Percentiles rank a stretch among this genome's conserved stretches.
Conservation (phyloP, 2,888 invertebrate species). For the Cartodere bifasciata region DNA sequence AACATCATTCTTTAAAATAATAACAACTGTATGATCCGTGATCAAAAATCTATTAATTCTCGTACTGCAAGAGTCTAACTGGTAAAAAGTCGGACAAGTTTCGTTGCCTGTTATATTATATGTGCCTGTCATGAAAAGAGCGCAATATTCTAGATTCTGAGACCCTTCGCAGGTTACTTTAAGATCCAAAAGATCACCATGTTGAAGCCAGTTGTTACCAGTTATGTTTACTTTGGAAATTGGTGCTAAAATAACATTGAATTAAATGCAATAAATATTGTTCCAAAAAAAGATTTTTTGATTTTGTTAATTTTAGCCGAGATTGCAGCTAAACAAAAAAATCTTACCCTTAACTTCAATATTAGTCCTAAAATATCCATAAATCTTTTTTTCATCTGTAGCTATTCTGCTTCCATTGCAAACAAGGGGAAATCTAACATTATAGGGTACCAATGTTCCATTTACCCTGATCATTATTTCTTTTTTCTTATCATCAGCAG, state of each 20-base stretch:
- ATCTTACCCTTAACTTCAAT: constrained; percentile 58
- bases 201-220: constrained; percentile 72
- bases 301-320: too few relatives aligned
- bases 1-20: constrained; percentile 67
- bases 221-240: constrained; percentile 54
- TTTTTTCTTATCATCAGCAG: constrained; percentile 20
- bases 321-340: too few relatives aligned
- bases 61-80: constrained; percentile 45
- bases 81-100: constrained; percentile 41
- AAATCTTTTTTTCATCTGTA: constrained; percentile 51
- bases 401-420: constrained; percentile 52
- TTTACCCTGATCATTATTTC: constrained; percentile 23
- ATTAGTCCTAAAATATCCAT: constrained; percentile 57
- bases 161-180: constrained; percentile 64
- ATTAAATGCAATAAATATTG: constrained; percentile 1
- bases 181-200: constrained; percentile 63
- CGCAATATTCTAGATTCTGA: constrained; percentile 59
- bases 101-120: constrained; percentile 69
- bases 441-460: constrained; percentile 24
- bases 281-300: constrained; percentile 7
- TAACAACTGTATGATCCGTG: constrained; percentile 63
- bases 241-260: constrained; percentile 46
- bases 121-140: constrained; percentile 46
- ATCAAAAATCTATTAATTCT: constrained; percentile 56
- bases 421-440: constrained; percentile 36